These are phyloP conservation scores for Schrankia costaestrigalis DNA, from an alignment of 2,888 invertebrate genomes.

Conservation along the genomic window DNA sequence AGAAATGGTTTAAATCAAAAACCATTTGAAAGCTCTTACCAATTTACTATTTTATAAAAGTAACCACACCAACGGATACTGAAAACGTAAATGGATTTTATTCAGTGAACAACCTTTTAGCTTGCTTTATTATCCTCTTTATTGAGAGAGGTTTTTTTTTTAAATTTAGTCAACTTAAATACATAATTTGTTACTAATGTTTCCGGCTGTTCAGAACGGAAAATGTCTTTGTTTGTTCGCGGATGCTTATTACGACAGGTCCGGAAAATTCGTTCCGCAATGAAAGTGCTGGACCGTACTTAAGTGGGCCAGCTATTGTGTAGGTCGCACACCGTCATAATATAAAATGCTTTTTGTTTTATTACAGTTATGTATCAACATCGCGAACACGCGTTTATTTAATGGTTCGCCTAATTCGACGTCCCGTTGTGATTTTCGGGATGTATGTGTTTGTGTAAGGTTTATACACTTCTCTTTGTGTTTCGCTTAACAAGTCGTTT, in stretches of 20 bases:
- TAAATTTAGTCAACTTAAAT: slow-evolving; percentile 47
- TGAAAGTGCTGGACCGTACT: slow-evolving; percentile 68
- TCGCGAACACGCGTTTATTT: slow-evolving; percentile 60
- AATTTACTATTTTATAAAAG: no score
- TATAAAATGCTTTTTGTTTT: slow-evolving; percentile 68
- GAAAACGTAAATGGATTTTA: no score
- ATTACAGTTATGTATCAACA: slow-evolving; percentile 65
- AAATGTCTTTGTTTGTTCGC: slow-evolving; percentile 69
- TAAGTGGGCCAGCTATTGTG: slow-evolving; percentile 66
- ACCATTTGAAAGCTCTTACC: no score
- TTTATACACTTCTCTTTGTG: no score
- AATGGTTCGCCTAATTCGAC: slow-evolving; percentile 52
- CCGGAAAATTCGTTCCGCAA: slow-evolving; percentile 62
- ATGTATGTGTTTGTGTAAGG: no score
- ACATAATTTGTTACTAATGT: slow-evolving; percentile 60
- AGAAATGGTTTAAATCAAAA: no score
- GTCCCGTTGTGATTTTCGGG: slow-evolving; percentile 33
- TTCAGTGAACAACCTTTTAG: no score
- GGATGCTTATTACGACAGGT: slow-evolving; percentile 69
- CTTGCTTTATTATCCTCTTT: slow-evolving; percentile 3
- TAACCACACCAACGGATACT: no score
- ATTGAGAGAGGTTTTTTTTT: slow-evolving; percentile 35
- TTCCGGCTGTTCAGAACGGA: slow-evolving; percentile 59
- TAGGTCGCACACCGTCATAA: slow-evolving; percentile 50
- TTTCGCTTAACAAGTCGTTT: no score